These are phyloP conservation scores for Heteromyza rotundicornis DNA, from an alignment of 2,888 invertebrate species.

Conservation along the genomic window DNA sequence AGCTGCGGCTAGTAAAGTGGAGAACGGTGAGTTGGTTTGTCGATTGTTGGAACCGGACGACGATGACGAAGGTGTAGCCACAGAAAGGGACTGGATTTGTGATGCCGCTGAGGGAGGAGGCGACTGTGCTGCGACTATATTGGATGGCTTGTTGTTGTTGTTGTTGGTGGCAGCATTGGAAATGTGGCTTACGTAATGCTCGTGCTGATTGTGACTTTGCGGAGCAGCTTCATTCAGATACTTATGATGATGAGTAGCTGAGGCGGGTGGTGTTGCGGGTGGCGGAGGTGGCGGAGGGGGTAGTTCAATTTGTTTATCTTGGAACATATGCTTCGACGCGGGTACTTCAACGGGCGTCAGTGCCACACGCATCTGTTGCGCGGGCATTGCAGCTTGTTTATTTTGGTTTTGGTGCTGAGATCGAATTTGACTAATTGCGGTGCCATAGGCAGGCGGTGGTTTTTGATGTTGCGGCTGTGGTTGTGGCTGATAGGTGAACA, in stretches of 20 bases:
- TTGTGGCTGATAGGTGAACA: slow-evolving; percentile 51
- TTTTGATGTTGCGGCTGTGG: slow-evolving; percentile 54
- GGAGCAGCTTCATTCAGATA: neutral
- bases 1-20: slow-evolving; percentile 45
- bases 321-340: slow-evolving; percentile 18
- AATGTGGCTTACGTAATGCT: slow-evolving; percentile 15
- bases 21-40: slow-evolving; percentile 51
- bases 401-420: slow-evolving; percentile 62
- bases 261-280: slow-evolving; percentile 32
- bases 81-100: neutral
- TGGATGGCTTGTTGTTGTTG: slow-evolving; percentile 13
- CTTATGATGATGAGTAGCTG: neutral
- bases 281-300: slow-evolving; percentile 43
- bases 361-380: slow-evolving; percentile 28
- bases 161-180: slow-evolving; percentile 23
- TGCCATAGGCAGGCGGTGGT: slow-evolving; percentile 62
- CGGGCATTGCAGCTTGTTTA: slow-evolving; percentile 33
- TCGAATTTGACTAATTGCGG: slow-evolving; percentile 62
- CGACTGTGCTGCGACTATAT: slow-evolving; percentile 14
- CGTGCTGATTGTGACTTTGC: slow-evolving; percentile 6
- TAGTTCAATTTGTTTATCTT: slow-evolving; percentile 11
- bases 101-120: slow-evolving; percentile 10
- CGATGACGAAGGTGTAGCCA: slow-evolving; percentile 7
- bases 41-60: slow-evolving; percentile 31
- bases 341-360: slow-evolving; percentile 15